Evolutionary conservation across 2,888 invertebrate species (phyloP).

Genomic region (Tipula vernalis): DNA sequence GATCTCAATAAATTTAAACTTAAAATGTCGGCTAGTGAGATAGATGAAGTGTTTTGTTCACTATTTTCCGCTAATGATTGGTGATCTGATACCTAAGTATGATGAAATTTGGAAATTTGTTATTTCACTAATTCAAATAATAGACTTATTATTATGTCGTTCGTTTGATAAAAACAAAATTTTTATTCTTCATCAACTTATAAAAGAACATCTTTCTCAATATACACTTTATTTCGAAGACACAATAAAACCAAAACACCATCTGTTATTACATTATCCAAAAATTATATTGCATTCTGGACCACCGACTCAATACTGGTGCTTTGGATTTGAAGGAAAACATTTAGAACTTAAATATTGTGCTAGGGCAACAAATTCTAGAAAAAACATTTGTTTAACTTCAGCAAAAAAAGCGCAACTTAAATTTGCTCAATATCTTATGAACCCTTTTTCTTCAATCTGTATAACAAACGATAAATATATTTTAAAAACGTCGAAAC

Average conservation of each 20-base stretch:
- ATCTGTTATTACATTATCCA: not conserved
- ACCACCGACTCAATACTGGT: not conserved
- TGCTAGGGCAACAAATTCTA: not conserved
- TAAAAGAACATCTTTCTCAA: too few relatives aligned
- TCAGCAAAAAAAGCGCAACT: not conserved
- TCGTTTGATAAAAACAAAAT: not conserved
- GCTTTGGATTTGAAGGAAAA: not conserved
- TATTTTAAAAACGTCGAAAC: not conserved
- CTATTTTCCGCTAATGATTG: not conserved
- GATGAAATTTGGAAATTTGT: not conserved
- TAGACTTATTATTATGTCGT: not conserved
- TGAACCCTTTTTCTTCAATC: constrained; percentile 12
- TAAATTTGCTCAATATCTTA: constrained; percentile 10
- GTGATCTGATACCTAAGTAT: not conserved
- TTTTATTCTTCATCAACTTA: not conserved
- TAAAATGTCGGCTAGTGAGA: not conserved
- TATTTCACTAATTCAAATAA: not conserved
- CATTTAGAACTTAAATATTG: not conserved
- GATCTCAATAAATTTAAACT: not conserved
- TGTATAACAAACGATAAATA: not conserved
- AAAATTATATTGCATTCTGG: not conserved
- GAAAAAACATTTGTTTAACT: not conserved
- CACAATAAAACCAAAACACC: not conserved
- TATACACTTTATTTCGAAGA: not conserved
- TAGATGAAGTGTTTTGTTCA: not conserved